Conservation (phyloP, 2,113 vertebrate species). For the Poecile atricapillus region DNA sequence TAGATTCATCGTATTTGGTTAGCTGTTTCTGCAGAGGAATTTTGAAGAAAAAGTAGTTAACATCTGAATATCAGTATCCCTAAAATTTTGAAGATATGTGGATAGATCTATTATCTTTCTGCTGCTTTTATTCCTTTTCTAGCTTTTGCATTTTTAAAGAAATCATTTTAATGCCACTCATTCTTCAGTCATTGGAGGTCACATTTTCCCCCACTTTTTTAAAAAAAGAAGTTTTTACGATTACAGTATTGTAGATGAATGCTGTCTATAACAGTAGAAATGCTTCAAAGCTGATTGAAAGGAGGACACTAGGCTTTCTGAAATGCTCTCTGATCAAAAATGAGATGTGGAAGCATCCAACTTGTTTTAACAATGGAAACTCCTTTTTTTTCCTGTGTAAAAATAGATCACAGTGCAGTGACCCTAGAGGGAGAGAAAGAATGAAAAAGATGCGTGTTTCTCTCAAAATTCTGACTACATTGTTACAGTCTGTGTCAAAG, state of each 20-base stretch:
- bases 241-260: not conserved
- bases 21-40: not conserved
- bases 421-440: constrained; percentile 31
- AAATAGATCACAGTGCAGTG: constrained; percentile 46
- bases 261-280: not conserved
- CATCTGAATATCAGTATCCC: not conserved
- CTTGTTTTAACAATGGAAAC: constrained; percentile 61
- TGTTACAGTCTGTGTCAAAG: constrained; percentile 36
- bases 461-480: constrained; percentile 5
- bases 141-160: not conserved
- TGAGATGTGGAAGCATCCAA: constrained; percentile 27
- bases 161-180: not conserved
- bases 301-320: constrained; percentile 19
- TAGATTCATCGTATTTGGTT: not conserved
- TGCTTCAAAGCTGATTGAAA: constrained; percentile 32
- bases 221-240: not conserved
- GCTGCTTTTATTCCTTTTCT: not conserved
- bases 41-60: not conserved
- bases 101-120: not conserved
- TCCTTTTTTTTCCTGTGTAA: constrained; percentile 27
- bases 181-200: not conserved
- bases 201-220: not conserved
- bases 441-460: not conserved
- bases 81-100: not conserved
- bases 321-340: constrained; percentile 33